These are phyloP conservation scores for Steromphala cineraria DNA, from an alignment of 2,888 invertebrate species.

Conservation along the genomic window DNA sequence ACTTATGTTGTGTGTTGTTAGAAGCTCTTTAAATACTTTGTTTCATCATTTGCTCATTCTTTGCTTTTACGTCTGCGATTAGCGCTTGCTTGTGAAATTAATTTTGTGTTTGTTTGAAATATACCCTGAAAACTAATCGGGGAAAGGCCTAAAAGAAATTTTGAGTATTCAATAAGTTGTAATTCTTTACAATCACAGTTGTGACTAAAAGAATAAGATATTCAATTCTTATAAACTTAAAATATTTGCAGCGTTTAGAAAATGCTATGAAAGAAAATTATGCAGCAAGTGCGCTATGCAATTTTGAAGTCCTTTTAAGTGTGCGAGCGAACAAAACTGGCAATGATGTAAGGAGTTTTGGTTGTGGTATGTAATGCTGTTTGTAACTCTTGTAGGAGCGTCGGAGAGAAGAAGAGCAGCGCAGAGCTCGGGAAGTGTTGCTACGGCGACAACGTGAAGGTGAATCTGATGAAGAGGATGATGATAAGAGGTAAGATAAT, in stretches of 20 bases:
- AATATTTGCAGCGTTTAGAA: not conserved
- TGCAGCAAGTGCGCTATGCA: not conserved
- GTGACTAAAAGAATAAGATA: too few relatives aligned
- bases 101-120: not conserved
- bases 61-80: not conserved
- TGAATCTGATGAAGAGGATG: conserved; percentile 53
- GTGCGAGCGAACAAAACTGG: not conserved
- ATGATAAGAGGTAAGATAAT: conserved; percentile 41
- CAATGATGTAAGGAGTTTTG: not conserved
- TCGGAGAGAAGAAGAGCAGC: conserved; percentile 84
- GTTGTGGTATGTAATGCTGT: not conserved
- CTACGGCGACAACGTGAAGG: conserved; percentile 58
- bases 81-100: conserved; percentile 6
- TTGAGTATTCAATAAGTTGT: too few relatives aligned
- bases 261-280: not conserved
- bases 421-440: conserved; percentile 78
- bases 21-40: not conserved
- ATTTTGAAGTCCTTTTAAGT: not conserved
- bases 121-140: not conserved
- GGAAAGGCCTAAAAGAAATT: not conserved
- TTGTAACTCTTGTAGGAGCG: conserved; percentile 79
- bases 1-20: too few relatives aligned
- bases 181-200: too few relatives aligned
- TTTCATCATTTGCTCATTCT: not conserved
- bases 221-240: too few relatives aligned